Conservation (phyloP, 2,888 invertebrate genomes). For the Sinotaia quadrata region DNA sequence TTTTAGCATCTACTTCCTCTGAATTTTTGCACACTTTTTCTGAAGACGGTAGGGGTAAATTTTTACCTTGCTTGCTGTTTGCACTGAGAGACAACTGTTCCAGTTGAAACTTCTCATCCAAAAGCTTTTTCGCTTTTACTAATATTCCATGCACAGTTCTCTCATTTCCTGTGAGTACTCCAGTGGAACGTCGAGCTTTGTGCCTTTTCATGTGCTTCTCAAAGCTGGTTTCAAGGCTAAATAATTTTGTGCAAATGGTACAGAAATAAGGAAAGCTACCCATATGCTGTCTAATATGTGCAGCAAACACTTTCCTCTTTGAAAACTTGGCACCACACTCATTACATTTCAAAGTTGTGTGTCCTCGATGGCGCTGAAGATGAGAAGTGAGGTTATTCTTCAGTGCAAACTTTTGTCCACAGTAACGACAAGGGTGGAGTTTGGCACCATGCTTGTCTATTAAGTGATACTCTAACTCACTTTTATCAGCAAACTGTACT, state of each 20-base stretch:
- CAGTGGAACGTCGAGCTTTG: neutral
- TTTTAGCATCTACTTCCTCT: no score
- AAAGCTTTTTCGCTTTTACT: constrained; percentile 18
- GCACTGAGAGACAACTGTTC: neutral
- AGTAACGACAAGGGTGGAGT: constrained; percentile 27
- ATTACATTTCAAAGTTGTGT: neutral
- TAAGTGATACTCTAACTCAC: constrained; percentile 17
- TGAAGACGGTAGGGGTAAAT: neutral
- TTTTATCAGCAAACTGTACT: neutral
- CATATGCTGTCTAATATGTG: constrained; percentile 21
- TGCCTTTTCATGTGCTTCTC: constrained; percentile 19
- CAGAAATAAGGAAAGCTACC: constrained; percentile 21
- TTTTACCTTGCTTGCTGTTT: neutral
- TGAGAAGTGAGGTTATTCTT: constrained; percentile 24
- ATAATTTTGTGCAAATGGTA: constrained; percentile 14
- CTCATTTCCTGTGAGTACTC: constrained; percentile 11
- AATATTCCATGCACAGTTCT: constrained; percentile 16
- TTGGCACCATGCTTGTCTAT: neutral
- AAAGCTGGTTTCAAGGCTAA: constrained; percentile 9
- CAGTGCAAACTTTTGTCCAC: constrained; percentile 25
- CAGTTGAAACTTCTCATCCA: constrained; percentile 20
- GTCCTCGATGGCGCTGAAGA: constrained; percentile 10
- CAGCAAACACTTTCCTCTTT: constrained; percentile 17
- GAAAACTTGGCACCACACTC: constrained; percentile 16
- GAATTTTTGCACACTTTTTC: neutral